These are phyloP conservation scores for Psittacula derbiana DNA, from an alignment of 2,797 vertebrate genomes.

Conservation along the genomic window DNA sequence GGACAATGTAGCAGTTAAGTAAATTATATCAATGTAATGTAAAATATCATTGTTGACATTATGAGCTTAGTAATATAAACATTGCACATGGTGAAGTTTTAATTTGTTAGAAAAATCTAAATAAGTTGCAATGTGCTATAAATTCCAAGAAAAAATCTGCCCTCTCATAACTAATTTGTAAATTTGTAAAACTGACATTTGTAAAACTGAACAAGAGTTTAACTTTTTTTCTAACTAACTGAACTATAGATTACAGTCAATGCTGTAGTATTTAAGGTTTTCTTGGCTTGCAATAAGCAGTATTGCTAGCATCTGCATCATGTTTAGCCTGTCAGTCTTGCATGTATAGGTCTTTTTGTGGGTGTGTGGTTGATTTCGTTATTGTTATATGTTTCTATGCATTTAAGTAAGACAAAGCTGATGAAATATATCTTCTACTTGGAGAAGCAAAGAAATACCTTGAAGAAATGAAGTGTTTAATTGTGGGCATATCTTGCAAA, in stretches of 20 bases:
- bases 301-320: accelerated
- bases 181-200: not conserved
- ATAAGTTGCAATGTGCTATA: not conserved
- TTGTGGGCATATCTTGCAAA: not conserved
- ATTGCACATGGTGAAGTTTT: not conserved
- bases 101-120: not conserved
- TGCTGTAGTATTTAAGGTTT: not conserved
- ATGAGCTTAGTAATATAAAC: not conserved
- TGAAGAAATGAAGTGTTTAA: accelerated
- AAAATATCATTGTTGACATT: not conserved
- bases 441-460: not conserved
- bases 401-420: not conserved
- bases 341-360: accelerated
- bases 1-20: not conserved
- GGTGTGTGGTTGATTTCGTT: not conserved
- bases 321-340: not conserved
- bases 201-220: not conserved
- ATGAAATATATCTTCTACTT: not conserved
- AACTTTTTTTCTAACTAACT: not conserved
- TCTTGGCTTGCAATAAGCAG: not conserved
- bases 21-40: not conserved
- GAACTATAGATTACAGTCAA: not conserved
- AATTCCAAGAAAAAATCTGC: not conserved
- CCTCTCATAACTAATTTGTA: not conserved
- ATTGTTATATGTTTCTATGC: not conserved